Evolutionary conservation across 35 echinoderm and acorn worm genomes (phyloP).

Genomic region (Lytechinus pictus): DNA sequence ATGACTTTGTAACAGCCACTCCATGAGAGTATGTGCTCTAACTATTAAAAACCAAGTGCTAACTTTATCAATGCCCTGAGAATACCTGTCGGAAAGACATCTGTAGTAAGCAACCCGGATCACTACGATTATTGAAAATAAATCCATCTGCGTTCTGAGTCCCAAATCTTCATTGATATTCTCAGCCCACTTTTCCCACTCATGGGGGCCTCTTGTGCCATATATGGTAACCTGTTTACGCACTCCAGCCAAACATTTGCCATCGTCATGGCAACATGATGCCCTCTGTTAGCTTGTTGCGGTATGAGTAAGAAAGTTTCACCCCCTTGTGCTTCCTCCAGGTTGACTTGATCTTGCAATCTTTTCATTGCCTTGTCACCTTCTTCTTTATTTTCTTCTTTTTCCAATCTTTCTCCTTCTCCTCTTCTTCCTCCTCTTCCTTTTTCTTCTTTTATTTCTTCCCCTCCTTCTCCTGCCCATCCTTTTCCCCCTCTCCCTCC

Average conservation of each 20-base stretch:
- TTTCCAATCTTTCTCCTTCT: neutral
- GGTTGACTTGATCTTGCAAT: neutral
- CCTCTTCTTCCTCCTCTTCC: neutral
- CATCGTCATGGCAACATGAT: slow-evolving; percentile 41
- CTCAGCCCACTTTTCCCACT: slow-evolving; percentile 1
- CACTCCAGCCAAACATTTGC: slow-evolving; percentile 16
- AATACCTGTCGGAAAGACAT: neutral
- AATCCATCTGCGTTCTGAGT: neutral
- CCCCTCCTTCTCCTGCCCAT: too few relatives aligned
- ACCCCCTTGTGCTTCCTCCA: slow-evolving; percentile 21
- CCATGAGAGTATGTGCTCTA: too few relatives aligned
- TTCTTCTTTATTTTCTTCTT: neutral
- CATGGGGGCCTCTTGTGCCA: slow-evolving; percentile 7
- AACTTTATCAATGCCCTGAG: too few relatives aligned
- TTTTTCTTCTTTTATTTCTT: too few relatives aligned
- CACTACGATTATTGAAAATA: neutral
- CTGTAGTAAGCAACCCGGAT: neutral
- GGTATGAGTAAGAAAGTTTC: slow-evolving; percentile 49
- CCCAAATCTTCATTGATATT: neutral
- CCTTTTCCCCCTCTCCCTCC: neutral
- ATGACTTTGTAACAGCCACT: too few relatives aligned
- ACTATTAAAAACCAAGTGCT: too few relatives aligned
- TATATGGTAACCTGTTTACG: slow-evolving; percentile 38
- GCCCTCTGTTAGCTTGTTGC: slow-evolving; percentile 53
- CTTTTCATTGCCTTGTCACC: neutral